Percentiles rank a stretch among this genome's conserved stretches.
phyloP scores from a whole-genome alignment of 2,888 invertebrate species.

The Tuta absoluta region DNA sequence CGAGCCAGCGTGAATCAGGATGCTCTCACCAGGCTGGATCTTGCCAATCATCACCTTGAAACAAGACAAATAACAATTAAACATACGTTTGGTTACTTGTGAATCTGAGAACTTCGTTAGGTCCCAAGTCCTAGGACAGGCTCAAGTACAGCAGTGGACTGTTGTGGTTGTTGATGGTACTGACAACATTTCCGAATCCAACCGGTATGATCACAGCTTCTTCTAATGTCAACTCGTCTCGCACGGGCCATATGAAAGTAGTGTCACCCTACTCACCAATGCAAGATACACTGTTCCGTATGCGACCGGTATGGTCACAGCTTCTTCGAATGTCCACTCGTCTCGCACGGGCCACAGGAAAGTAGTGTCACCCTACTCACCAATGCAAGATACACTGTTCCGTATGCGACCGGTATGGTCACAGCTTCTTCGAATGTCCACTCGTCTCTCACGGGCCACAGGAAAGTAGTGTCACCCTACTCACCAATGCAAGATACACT shows the following conservation, averaged over 20 bases:
- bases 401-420: slow-evolving; percentile 89
- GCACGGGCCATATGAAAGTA: too few species aligned
- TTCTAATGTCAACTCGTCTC: too few species aligned
- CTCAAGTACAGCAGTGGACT: too few species aligned
- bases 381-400: slow-evolving; percentile 82
- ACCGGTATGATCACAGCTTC: too few species aligned
- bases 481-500: slow-evolving; percentile 75
- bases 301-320: background rate
- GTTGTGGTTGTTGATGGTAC: too few species aligned
- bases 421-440: slow-evolving; percentile 89
- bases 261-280: too few species aligned
- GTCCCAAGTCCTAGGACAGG: too few species aligned
- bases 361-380: slow-evolving; percentile 47
- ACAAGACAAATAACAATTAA: too few species aligned
- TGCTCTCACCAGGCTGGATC: slow-evolving; percentile 89
- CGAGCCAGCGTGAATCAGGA: slow-evolving; percentile 96
- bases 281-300: background rate
- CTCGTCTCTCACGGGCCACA: slow-evolving; percentile 86
- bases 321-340: background rate
- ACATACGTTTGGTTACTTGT: background rate
- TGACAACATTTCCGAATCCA: too few species aligned
- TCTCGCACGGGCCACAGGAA: background rate
- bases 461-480: slow-evolving; percentile 45
- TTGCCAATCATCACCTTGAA: slow-evolving; percentile 83
- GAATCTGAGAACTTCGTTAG: background rate